These are phyloP conservation scores for Thecocarcelia acutangulata DNA, from an alignment of 2,888 invertebrate genomes.

Conservation along the genomic window DNA sequence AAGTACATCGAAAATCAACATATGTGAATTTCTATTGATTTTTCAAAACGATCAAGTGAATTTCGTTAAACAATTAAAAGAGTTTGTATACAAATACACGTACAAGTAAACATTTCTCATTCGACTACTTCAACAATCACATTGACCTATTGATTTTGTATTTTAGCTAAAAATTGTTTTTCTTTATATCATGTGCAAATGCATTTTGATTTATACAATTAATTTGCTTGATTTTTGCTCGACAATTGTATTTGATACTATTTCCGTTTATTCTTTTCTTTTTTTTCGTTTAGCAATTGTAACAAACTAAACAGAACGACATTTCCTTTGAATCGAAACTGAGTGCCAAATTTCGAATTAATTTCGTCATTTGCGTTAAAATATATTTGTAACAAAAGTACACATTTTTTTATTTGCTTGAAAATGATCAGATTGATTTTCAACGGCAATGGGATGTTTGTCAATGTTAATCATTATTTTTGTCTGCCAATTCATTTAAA, in stretches of 20 bases:
- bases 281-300: slow-evolving; percentile 15
- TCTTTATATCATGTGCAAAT: slow-evolving; percentile 10
- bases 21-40: slow-evolving; percentile 35
- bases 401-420: neutral
- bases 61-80: slow-evolving; percentile 27
- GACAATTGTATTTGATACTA: slow-evolving; percentile 21
- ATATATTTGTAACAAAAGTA: slow-evolving; percentile 31
- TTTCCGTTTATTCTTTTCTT: slow-evolving; percentile 46
- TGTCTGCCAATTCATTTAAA: neutral
- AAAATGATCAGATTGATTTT: slow-evolving; percentile 1
- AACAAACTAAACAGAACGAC: slow-evolving; percentile 12
- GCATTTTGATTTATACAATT: slow-evolving; percentile 24
- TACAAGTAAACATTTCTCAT: neutral
- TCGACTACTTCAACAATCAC: slow-evolving; percentile 17
- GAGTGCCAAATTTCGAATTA: slow-evolving; percentile 49
- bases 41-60: slow-evolving; percentile 43
- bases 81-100: slow-evolving; percentile 13
- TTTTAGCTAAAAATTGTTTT: slow-evolving; percentile 3
- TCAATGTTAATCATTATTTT: slow-evolving; percentile 18
- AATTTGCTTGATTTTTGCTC: slow-evolving; percentile 22
- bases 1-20: slow-evolving; percentile 8
- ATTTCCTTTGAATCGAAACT: slow-evolving; percentile 37
- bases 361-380: slow-evolving; percentile 46
- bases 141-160: slow-evolving; percentile 63
- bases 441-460: slow-evolving; percentile 17